A percentile compares a stretch with the other conserved stretches of the same genome.
Evolutionary conservation across 2,888 invertebrate species (phyloP).

Genomic region (Euzophera pinguis): DNA sequence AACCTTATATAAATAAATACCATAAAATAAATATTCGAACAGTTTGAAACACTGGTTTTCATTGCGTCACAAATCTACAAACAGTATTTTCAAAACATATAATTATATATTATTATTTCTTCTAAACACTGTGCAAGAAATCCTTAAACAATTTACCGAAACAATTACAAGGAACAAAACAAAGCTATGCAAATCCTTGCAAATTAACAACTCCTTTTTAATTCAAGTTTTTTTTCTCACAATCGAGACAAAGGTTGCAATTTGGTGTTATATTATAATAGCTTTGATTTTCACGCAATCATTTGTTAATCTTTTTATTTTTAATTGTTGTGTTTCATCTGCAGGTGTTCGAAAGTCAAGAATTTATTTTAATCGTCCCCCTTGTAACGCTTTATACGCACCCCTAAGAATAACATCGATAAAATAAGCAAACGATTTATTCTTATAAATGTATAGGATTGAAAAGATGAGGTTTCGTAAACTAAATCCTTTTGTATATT

Average conservation of each 20-base stretch:
- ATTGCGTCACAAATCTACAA: no score
- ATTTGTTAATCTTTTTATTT: slow-evolving; percentile 17
- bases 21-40: no score
- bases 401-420: slow-evolving; percentile 9
- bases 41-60: no score
- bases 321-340: slow-evolving; percentile 10
- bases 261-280: slow-evolving; percentile 27
- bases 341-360: slow-evolving; percentile 13
- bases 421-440: background rate
- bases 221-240: slow-evolving; percentile 56
- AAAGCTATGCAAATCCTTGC: slow-evolving; percentile 18
- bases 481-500: background rate
- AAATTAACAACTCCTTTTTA: slow-evolving; percentile 31
- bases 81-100: background rate
- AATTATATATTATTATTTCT: background rate
- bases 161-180: slow-evolving; percentile 6
- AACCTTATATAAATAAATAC: no score
- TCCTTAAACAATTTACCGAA: slow-evolving; percentile 8
- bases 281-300: slow-evolving; percentile 24
- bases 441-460: background rate
- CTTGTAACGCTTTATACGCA: background rate
- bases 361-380: background rate
- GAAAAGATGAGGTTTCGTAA: background rate
- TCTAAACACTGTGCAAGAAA: background rate
- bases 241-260: slow-evolving; percentile 51